Evolutionary conservation across 2,888 invertebrate genomes (phyloP).

Genomic region (Hedychridium roseum): DNA sequence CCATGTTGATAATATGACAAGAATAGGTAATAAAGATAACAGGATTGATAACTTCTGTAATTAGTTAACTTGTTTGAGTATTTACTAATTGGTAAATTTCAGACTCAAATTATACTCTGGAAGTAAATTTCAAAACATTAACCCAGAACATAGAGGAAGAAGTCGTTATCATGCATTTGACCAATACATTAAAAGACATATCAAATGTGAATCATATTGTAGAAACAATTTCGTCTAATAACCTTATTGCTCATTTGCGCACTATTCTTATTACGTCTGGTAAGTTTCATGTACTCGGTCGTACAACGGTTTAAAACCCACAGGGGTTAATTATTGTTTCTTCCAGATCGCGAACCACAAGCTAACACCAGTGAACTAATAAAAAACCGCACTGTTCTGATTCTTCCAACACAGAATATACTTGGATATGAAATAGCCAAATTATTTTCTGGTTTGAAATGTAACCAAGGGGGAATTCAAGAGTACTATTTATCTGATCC

Average conservation of each 20-base stretch:
- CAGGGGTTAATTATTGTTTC: constrained; percentile 5
- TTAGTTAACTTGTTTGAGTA: constrained; percentile 1
- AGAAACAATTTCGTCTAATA: constrained; percentile 38
- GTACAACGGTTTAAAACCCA: neutral
- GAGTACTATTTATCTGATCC: constrained; percentile 57
- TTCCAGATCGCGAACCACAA: constrained; percentile 48
- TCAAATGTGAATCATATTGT: constrained; percentile 44
- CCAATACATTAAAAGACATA: constrained; percentile 46
- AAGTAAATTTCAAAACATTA: constrained; percentile 45
- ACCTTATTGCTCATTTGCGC: constrained; percentile 42
- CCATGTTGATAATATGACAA: constrained; percentile 49
- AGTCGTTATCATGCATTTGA: constrained; percentile 54
- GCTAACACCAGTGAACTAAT: constrained; percentile 39
- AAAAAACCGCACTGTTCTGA: constrained; percentile 48
- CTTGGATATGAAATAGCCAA: constrained; percentile 58
- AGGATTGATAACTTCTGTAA: neutral
- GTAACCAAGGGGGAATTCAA: constrained; percentile 46
- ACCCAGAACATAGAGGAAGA: constrained; percentile 45
- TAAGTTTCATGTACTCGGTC: too few relatives aligned
- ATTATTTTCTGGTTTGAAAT: constrained; percentile 52
- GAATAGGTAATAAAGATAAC: constrained; percentile 39
- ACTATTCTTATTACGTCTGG: constrained; percentile 57
- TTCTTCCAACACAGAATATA: constrained; percentile 56
- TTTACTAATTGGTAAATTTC: constrained; percentile 9
- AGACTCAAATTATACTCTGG: constrained; percentile 48